Evolutionary conservation across 2,113 vertebrate species (phyloP).

Genomic region (Ctenomys sociabilis): DNA sequence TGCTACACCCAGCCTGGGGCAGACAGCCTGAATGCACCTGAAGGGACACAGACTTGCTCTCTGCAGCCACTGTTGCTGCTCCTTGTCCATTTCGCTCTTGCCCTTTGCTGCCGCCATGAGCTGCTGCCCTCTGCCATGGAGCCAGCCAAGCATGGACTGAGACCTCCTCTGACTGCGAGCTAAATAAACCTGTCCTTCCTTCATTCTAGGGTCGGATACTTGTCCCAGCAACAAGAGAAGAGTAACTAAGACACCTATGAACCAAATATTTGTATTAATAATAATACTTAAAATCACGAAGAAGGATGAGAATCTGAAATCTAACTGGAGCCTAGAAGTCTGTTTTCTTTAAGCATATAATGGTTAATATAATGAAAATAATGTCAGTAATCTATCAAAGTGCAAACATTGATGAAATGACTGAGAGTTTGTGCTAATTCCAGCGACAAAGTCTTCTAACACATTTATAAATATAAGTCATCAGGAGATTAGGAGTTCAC

Average conservation of each 20-base stretch:
- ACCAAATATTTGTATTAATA: background rate
- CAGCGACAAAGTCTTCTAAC: constrained; percentile 1
- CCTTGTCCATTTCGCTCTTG: no score
- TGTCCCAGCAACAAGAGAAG: no score
- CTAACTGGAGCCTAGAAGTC: background rate
- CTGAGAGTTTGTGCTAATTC: background rate
- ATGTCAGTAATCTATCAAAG: background rate
- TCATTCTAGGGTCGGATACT: no score
- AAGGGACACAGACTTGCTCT: no score
- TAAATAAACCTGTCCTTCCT: no score
- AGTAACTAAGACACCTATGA: background rate
- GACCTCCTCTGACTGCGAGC: no score
- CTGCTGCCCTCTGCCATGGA: no score
- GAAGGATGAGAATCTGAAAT: background rate
- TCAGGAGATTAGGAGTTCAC: constrained; percentile 8
- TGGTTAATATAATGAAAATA: background rate
- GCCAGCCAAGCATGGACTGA: no score
- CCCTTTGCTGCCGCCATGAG: no score
- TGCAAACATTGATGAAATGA: background rate
- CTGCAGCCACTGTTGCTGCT: no score
- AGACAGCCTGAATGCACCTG: no score
- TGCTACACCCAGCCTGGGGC: no score
- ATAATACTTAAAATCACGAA: background rate
- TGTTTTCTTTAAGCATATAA: background rate
- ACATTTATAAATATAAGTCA: constrained; percentile 55